A percentile compares a stretch with the other conserved stretches of the same genome.
These are phyloP conservation scores for Gambusia holbrooki DNA, from an alignment of 2,113 vertebrate species.

Conservation along the genomic window DNA sequence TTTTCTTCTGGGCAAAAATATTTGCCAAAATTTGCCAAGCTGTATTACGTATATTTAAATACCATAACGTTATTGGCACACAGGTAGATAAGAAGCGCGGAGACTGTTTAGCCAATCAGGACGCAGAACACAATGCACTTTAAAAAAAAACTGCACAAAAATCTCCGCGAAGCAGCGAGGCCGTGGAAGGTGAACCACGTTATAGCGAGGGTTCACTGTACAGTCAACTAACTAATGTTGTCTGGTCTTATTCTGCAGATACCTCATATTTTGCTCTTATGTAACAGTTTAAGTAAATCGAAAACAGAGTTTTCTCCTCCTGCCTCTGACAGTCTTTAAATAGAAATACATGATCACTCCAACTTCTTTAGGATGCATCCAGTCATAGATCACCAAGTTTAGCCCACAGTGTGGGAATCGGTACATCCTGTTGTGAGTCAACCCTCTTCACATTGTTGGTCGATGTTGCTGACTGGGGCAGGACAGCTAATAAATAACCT, in stretches of 20 bases:
- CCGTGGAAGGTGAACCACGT: no score
- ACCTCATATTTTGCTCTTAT: background rate
- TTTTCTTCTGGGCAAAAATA: no score
- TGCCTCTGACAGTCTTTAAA: slow-evolving; percentile 12
- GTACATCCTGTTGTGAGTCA: slow-evolving; percentile 75
- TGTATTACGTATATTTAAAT: no score
- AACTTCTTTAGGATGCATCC: slow-evolving; percentile 28
- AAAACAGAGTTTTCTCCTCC: background rate
- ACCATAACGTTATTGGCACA: no score
- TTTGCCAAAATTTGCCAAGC: no score
- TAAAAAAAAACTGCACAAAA: no score
- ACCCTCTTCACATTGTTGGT: slow-evolving; percentile 74
- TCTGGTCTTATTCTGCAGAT: background rate
- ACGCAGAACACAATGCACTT: no score
- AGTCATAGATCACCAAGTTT: slow-evolving; percentile 52
- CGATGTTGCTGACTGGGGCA: slow-evolving; percentile 78
- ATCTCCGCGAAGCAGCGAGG: no score
- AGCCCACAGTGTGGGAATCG: slow-evolving; percentile 65
- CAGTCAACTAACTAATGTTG: background rate
- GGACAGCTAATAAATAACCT: slow-evolving; percentile 83
- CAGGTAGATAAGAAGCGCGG: no score
- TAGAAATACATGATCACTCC: slow-evolving; percentile 23
- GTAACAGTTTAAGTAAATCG: background rate
- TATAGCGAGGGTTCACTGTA: background rate
- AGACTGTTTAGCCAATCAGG: no score